phyloP scores from a whole-genome alignment of 2,113 vertebrate species.

The Oreochromis aureus region DNA sequence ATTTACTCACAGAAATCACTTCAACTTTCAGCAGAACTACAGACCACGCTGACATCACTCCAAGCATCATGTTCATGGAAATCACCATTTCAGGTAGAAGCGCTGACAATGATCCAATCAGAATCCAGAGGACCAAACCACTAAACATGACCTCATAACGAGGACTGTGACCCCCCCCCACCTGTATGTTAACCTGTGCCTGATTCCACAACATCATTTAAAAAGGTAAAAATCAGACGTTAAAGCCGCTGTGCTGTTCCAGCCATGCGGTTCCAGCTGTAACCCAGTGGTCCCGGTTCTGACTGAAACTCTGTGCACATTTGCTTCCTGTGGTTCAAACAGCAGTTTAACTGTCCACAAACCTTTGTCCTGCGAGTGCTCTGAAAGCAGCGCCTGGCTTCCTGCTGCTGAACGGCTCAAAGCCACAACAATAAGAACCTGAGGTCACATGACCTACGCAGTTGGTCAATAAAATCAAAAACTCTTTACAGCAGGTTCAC shows the following conservation, averaged over 20 bases:
- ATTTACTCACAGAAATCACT: not conserved
- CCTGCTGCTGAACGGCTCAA: not conserved
- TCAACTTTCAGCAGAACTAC: not conserved
- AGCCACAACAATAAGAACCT: not conserved
- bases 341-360: not conserved
- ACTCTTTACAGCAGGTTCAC: not conserved
- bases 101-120: not conserved
- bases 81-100: not conserved
- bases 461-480: not conserved
- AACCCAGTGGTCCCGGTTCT: not conserved
- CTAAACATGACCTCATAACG: not conserved
- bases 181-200: not conserved
- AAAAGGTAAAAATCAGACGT: not conserved
- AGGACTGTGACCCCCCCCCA: not conserved
- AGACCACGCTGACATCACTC: not conserved
- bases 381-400: not conserved
- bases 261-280: not conserved
- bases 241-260: not conserved
- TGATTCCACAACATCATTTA: not conserved
- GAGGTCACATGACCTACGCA: not conserved
- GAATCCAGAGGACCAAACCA: not conserved
- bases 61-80: not conserved
- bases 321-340: not conserved
- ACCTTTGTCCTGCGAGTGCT: not conserved
- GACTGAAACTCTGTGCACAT: not conserved